Percentiles rank a stretch among this genome's conserved stretches.
Conservation (phyloP, 2,113 vertebrate genomes). For the Hepsetus odoe region DNA sequence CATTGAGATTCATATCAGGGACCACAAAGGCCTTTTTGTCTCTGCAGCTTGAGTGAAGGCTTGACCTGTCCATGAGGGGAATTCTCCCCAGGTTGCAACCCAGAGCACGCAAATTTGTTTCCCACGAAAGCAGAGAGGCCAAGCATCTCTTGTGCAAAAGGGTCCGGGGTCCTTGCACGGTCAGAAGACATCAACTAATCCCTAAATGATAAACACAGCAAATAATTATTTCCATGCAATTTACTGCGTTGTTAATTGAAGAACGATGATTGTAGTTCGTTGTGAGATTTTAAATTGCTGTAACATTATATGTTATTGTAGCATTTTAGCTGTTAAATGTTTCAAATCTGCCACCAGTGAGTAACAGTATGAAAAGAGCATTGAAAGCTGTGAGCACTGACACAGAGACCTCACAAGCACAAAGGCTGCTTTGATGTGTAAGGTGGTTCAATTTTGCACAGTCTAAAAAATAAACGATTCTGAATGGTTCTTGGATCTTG, state of each 20-base stretch:
- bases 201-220: background rate
- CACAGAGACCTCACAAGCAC: constrained; percentile 11
- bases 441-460: background rate
- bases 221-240: background rate
- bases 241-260: background rate
- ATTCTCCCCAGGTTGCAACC: constrained; percentile 37
- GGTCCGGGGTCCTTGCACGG: background rate
- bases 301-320: no score
- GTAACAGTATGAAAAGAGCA: background rate
- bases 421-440: background rate
- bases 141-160: background rate
- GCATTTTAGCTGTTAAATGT: no score
- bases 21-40: constrained; percentile 69
- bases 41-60: constrained; percentile 53
- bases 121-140: background rate
- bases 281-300: no score
- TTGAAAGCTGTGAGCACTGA: background rate
- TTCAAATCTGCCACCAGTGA: background rate
- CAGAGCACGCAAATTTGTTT: constrained; percentile 22
- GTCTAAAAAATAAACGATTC: background rate
- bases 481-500: background rate
- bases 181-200: background rate
- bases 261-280: background rate
- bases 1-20: constrained; percentile 67
- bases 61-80: constrained; percentile 51